Evolutionary conservation across 2,113 vertebrate genomes (phyloP), one percentile per base, ranked within the genome.

Genomic region (Rousettus leschenaultii): DNA sequence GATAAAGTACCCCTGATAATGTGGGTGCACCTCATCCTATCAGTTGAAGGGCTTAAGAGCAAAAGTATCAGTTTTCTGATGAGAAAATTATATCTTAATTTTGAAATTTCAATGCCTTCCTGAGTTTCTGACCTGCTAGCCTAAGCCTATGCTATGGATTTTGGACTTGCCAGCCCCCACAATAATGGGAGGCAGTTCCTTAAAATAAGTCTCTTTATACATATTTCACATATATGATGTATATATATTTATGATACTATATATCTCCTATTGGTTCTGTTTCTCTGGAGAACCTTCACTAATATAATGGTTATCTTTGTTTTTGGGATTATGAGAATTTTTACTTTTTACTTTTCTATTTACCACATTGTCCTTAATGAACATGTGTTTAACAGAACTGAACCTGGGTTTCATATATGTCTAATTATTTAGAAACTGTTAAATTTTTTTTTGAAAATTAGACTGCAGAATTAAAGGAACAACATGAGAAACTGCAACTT

Each of bases 401-500:
- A 57, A 86, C 63, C 21, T 89, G 30, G 7, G 57, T 70, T 14
- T 63, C 16, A 24, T 18, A 48, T 35, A 28, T 94, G 28, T 92
- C 19, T 61, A 80, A 35, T 7, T 22, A 86, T 55, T 38, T 75
- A 89, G 33, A 12, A 70, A 68, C 61, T 80, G 12, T 83, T 92
- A 84, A 91, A 33, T 75, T 5, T 88, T 55, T 88, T 55, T 96
- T 78, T 91, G 43, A 57, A 74, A 95, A 89, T 68, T 65, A 77
- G 68, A 77, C 63, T 85, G 19, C 33, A 77, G 74, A 77, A 85
- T 86, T 86, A 93, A 93, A 77, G 48, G 22, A 30, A 57, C 38
- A 82, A 48, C 6, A 6, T 94, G 24, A 43, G 18, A 94, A 92
- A 78, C 82, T 89, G 15, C 71, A 63, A 57, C 57, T 75, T 80